These are phyloP conservation scores for Sebastes matsubarae DNA, from an alignment of 2,797 vertebrate genomes.

Conservation along the genomic window DNA sequence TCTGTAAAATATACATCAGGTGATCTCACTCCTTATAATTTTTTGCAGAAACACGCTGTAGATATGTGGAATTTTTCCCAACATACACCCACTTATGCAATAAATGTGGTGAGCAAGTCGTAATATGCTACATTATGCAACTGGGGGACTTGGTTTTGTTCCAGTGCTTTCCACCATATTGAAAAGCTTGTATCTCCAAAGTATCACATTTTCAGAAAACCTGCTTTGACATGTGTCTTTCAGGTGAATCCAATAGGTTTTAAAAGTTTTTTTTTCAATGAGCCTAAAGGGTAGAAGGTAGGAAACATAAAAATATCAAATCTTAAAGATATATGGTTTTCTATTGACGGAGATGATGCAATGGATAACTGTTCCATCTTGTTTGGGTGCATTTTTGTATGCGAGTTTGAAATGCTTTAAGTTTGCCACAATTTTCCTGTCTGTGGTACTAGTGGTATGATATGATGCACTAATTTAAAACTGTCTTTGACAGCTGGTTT, in stretches of 20 bases:
- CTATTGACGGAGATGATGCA: background rate
- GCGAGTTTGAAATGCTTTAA: background rate
- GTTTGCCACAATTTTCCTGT: background rate
- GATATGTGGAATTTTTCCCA: background rate
- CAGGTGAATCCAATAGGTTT: background rate
- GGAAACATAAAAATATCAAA: background rate
- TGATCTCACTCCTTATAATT: background rate
- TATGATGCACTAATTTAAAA: background rate
- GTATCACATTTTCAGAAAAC: background rate
- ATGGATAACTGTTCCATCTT: background rate
- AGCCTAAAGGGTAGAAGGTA: background rate
- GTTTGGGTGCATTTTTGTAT: background rate
- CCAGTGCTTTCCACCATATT: background rate
- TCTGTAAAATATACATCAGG: background rate
- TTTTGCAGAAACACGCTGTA: background rate
- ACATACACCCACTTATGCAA: conserved; percentile 1
- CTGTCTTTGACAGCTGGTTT: background rate
- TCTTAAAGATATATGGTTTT: background rate
- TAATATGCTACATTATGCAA: conserved; percentile 16
- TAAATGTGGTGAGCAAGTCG: conserved; percentile 5
- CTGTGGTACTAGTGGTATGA: background rate
- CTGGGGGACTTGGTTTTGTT: background rate
- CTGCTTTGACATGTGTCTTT: background rate
- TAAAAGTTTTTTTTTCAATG: background rate
- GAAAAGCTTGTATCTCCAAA: background rate